Conservation (phyloP, 2,888 invertebrate genomes). For the Coleophora deauratella region DNA sequence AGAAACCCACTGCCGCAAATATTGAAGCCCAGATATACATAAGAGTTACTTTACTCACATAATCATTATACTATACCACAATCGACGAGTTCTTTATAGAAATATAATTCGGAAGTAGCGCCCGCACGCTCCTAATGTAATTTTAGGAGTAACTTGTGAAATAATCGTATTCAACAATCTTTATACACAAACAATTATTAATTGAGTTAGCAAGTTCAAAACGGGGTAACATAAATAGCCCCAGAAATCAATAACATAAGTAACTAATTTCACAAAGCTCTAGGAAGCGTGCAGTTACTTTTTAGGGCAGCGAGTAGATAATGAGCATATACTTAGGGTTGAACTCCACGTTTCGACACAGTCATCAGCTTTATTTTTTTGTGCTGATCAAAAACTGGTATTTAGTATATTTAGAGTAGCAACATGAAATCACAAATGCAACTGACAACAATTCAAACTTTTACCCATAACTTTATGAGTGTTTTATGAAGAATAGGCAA, state of each 20-base stretch:
- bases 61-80: slow-evolving; percentile 26
- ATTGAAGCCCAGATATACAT: slow-evolving; percentile 31
- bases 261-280: neutral
- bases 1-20: slow-evolving; percentile 52
- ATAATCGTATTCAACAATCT: neutral
- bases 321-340: too few species aligned
- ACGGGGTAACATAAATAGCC: neutral
- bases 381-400: too few species aligned
- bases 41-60: slow-evolving; percentile 1
- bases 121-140: slow-evolving; percentile 3
- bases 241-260: neutral
- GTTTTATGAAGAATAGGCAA: too few species aligned
- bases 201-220: neutral
- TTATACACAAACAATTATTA: too few species aligned
- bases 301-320: too few species aligned
- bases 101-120: slow-evolving; percentile 11
- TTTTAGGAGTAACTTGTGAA: neutral
- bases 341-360: too few species aligned
- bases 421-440: too few species aligned
- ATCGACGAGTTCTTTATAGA: slow-evolving; percentile 28
- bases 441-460: too few species aligned
- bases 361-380: too few species aligned
- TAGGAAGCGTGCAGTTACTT: neutral
- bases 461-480: too few species aligned
- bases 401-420: too few species aligned